phyloP scores from a whole-genome alignment of 2,888 invertebrate genomes.

The Nephrotoma flavescens region DNA sequence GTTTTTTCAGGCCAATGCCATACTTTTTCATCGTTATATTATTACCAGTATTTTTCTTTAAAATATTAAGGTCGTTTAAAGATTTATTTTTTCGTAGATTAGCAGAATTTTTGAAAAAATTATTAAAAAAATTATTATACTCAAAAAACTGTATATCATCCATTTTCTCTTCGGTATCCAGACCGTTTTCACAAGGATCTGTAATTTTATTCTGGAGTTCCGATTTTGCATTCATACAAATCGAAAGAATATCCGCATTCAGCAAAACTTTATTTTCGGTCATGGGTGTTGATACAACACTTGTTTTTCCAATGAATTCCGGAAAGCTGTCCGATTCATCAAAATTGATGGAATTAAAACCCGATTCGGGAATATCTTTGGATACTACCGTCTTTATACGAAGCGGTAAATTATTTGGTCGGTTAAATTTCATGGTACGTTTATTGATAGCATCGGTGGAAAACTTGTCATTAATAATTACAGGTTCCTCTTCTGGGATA shows the following conservation, averaged over 20 bases:
- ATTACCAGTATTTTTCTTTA: conserved; percentile 38
- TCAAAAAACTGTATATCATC: conserved; percentile 12
- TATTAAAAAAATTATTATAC: conserved; percentile 24
- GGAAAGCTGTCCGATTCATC: conserved; percentile 39
- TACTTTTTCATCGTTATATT: conserved; percentile 42
- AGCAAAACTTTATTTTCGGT: conserved; percentile 60
- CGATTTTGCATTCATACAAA: conserved; percentile 49
- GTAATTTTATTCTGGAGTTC: conserved; percentile 13
- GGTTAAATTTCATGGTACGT: conserved; percentile 13
- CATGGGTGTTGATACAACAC: conserved; percentile 65
- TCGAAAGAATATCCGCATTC: conserved; percentile 57
- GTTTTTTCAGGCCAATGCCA: conserved; percentile 32
- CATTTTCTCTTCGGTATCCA: conserved; percentile 5
- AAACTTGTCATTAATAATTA: neutral
- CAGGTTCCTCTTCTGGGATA: conserved; percentile 59
- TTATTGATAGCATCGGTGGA: conserved; percentile 15
- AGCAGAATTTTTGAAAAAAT: conserved; percentile 18
- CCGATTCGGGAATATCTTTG: conserved; percentile 29
- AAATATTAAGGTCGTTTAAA: conserved; percentile 45
- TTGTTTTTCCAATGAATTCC: conserved; percentile 53
- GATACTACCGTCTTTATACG: conserved; percentile 34
- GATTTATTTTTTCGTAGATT: conserved; percentile 35
- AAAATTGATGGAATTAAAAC: conserved; percentile 35
- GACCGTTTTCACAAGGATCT: conserved; percentile 12
- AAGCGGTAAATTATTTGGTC: conserved; percentile 43